Conservation (phyloP, 2,888 invertebrate genomes). For the Sminthurides aquaticus region DNA sequence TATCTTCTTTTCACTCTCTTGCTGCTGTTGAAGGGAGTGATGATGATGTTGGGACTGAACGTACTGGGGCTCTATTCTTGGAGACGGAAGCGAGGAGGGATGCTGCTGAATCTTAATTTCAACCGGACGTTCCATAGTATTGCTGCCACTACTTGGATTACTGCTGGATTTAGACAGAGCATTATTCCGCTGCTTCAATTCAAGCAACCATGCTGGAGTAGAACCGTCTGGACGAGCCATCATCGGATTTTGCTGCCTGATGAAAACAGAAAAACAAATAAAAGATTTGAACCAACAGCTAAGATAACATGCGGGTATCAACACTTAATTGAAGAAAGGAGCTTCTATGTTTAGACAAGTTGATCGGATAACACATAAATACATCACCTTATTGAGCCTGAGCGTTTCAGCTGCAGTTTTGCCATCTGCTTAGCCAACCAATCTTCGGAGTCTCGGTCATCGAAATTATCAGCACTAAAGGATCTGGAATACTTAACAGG, state of each 20-base stretch:
- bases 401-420: slow-evolving; percentile 37
- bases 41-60: not conserved
- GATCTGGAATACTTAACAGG: slow-evolving; percentile 15
- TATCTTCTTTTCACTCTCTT: not conserved
- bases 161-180: not conserved
- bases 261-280: not conserved
- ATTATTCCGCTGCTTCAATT: slow-evolving; percentile 17
- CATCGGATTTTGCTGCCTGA: slow-evolving; percentile 16
- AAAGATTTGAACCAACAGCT: too few relatives aligned
- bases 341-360: too few relatives aligned
- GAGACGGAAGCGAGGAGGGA: not conserved
- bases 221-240: not conserved
- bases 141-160: not conserved
- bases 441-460: slow-evolving; percentile 27
- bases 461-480: slow-evolving; percentile 16
- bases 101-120: not conserved
- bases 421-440: slow-evolving; percentile 42
- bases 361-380: not conserved
- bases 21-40: not conserved
- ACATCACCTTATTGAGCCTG: slow-evolving; percentile 17
- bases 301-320: too few relatives aligned
- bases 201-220: slow-evolving; percentile 17
- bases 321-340: too few relatives aligned
- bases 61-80: not conserved
- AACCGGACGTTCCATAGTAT: not conserved